phyloP scores from a whole-genome alignment of 1,140 invertebrate species.

The Chrysoperla carnea region DNA sequence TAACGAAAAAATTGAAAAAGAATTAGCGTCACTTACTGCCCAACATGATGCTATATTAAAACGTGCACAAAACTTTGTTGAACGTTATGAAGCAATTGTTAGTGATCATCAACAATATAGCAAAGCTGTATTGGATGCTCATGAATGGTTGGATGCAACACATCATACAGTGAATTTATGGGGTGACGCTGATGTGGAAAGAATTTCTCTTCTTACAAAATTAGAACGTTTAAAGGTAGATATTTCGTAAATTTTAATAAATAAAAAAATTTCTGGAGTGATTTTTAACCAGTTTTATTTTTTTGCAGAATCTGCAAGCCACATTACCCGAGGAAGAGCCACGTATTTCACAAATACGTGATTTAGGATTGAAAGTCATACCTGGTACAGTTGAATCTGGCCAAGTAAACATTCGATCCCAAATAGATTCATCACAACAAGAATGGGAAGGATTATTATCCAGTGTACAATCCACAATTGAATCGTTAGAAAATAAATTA shows the following conservation, averaged over 20 bases:
- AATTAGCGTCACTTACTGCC: constrained; percentile 34
- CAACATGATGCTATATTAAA: constrained; percentile 46
- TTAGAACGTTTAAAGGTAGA: constrained; percentile 68
- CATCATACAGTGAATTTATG: constrained; percentile 70
- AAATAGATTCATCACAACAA: constrained; percentile 73
- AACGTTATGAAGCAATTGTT: constrained; percentile 76
- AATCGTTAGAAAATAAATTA: constrained; percentile 59
- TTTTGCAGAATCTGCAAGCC: constrained; percentile 46
- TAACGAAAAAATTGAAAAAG: constrained; percentile 39
- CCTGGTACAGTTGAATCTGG: constrained; percentile 73
- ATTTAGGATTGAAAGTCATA: constrained; percentile 74
- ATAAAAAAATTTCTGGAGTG: no score
- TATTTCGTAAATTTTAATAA: no score
- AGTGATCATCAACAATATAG: constrained; percentile 84
- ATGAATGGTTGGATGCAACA: constrained; percentile 83
- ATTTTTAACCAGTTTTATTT: background rate
- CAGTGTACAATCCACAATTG: constrained; percentile 55
- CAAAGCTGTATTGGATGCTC: constrained; percentile 71
- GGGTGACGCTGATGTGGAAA: constrained; percentile 72
- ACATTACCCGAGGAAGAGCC: constrained; percentile 73
- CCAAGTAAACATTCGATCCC: constrained; percentile 67
- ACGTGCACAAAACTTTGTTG: constrained; percentile 49
- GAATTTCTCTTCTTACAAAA: constrained; percentile 77
- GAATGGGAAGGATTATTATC: constrained; percentile 77
- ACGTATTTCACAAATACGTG: constrained; percentile 59